A percentile compares a stretch with the other conserved stretches of the same genome.
Evolutionary conservation across 1,140 invertebrate species (phyloP).

Genomic region (Asobara japonica): DNA sequence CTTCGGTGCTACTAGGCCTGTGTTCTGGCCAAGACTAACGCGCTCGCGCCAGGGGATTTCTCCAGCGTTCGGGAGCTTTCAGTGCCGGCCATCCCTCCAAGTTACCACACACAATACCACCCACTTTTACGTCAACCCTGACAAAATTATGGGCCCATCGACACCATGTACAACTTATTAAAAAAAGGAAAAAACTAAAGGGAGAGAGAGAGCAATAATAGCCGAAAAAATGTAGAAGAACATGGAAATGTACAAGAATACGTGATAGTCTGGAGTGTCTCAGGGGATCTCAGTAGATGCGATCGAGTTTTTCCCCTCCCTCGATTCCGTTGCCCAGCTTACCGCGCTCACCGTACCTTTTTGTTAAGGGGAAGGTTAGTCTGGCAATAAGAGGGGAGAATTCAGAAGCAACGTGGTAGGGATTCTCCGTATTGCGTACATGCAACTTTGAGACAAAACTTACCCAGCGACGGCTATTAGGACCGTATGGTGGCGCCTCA

Average conservation of each 20-base stretch:
- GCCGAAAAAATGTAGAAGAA: neutral
- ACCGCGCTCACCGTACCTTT: neutral
- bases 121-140: conserved; percentile 11
- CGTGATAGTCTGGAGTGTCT: conserved; percentile 4
- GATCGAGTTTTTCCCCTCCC: neutral
- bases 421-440: neutral
- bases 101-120: conserved; percentile 15
- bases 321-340: neutral
- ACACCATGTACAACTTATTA: neutral
- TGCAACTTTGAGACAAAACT: conserved; percentile 52
- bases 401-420: neutral
- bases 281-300: neutral
- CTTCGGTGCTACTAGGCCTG: conserved; percentile 64
- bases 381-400: neutral
- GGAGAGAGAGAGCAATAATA: neutral
- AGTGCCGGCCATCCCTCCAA: conserved; percentile 27
- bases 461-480: conserved; percentile 46
- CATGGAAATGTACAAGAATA: conserved; percentile 11
- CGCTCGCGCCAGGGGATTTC: conserved; percentile 48
- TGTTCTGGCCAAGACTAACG: conserved; percentile 67
- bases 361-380: neutral
- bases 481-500: conserved; percentile 62
- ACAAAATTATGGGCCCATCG: conserved; percentile 16
- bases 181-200: neutral
- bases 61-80: conserved; percentile 55